Conservation (phyloP, 2,797 vertebrate genomes). For the Monodelphis domestica region DNA sequence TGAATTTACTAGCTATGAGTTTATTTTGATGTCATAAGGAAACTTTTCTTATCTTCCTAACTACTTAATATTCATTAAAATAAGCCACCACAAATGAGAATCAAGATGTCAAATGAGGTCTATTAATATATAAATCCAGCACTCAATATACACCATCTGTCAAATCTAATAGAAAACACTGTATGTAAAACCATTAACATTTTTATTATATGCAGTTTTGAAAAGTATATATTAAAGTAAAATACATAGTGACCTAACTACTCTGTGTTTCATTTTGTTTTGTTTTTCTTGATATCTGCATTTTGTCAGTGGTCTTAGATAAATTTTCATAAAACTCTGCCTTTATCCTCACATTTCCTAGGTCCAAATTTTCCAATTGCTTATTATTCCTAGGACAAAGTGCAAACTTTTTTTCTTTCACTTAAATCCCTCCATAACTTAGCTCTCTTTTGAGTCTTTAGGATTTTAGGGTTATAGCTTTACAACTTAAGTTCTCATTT, state of each 20-base stretch:
- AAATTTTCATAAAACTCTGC: neutral
- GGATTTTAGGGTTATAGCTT: neutral
- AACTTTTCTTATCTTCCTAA: neutral
- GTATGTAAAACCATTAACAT: neutral
- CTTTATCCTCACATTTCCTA: neutral
- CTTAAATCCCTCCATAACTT: neutral
- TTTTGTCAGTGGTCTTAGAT: neutral
- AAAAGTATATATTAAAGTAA: neutral
- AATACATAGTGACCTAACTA: neutral
- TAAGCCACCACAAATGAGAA: neutral
- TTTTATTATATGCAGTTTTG: neutral
- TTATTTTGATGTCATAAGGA: neutral
- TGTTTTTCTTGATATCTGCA: neutral
- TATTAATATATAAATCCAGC: neutral
- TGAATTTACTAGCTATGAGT: neutral
- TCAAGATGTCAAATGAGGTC: neutral
- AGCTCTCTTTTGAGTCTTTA: neutral
- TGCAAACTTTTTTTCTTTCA: neutral
- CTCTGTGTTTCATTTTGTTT: too few species aligned
- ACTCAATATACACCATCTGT: neutral
- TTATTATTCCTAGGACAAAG: neutral
- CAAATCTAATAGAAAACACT: neutral
- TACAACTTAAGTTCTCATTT: neutral
- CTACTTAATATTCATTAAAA: conserved; percentile 16
- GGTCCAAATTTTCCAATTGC: neutral